A percentile compares a stretch with the other conserved stretches of the same genome.
These are phyloP conservation scores for Lepidothrix coronata DNA, from an alignment of 2,113 vertebrate species.

Conservation along the genomic window DNA sequence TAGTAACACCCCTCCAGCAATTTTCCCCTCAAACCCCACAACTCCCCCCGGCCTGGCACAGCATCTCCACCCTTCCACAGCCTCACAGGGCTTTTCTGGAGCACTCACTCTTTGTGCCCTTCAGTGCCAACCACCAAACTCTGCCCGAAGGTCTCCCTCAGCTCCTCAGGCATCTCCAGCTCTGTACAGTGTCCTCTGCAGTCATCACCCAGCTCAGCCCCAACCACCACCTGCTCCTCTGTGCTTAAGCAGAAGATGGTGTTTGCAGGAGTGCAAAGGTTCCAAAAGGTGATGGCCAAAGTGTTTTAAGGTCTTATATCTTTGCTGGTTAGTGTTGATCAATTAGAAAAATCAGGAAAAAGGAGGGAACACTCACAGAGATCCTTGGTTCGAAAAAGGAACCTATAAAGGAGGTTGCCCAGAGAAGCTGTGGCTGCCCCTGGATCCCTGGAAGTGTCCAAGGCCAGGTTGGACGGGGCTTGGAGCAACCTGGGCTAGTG, in stretches of 20 bases:
- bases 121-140: neutral
- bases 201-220: neutral
- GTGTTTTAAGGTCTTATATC: accelerated
- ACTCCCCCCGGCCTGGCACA: neutral
- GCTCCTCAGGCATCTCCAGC: neutral
- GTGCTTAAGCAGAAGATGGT: neutral
- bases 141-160: neutral
- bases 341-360: neutral
- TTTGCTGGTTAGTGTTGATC: neutral
- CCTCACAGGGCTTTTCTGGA: neutral
- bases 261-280: neutral
- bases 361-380: neutral
- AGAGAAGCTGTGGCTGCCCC: neutral
- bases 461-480: neutral
- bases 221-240: neutral
- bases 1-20: neutral
- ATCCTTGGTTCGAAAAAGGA: neutral
- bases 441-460: neutral
- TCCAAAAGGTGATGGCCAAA: neutral
- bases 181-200: accelerated
- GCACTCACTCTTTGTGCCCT: neutral
- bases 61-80: neutral
- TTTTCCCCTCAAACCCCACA: neutral
- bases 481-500: neutral
- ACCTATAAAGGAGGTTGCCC: accelerated